Evolutionary conservation across 1,140 invertebrate genomes (phyloP).

Genomic region (Ectropis grisescens): DNA sequence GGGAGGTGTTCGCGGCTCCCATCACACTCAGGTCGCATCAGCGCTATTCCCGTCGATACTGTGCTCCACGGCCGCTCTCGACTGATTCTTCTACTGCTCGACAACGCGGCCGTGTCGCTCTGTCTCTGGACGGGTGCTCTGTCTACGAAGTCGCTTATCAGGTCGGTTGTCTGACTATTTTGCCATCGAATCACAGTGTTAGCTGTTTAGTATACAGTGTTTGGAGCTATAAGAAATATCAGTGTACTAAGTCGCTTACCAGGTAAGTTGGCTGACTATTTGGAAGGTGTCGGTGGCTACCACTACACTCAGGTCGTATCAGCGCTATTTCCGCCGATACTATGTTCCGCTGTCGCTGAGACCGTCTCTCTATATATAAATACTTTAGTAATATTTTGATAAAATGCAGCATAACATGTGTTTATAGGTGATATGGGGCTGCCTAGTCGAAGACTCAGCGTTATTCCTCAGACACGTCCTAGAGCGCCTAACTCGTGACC

Average conservation of each 20-base stretch:
- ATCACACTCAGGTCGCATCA: conserved; percentile 91
- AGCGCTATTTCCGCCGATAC: conserved; percentile 95
- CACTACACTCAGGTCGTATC: conserved; percentile 92
- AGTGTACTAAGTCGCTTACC: too few relatives aligned
- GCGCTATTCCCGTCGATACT: conserved; percentile 97
- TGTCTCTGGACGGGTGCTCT: conserved; percentile 93
- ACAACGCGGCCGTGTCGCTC: conserved; percentile 95
- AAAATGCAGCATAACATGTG: too few relatives aligned
- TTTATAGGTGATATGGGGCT: conserved; percentile 96
- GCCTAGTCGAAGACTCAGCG: conserved; percentile 97
- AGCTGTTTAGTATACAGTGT: too few relatives aligned
- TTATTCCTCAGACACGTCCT: conserved; percentile 96
- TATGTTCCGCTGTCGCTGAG: too few relatives aligned
- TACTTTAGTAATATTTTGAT: too few relatives aligned
- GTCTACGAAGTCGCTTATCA: conserved; percentile 93
- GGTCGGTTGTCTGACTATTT: conserved; percentile 70
- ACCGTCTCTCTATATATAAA: too few relatives aligned
- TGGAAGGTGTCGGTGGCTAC: conserved; percentile 77
- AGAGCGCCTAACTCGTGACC: conserved; percentile 94
- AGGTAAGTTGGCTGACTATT: too few relatives aligned
- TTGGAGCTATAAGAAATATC: too few relatives aligned
- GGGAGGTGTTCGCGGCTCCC: conserved; percentile 78
- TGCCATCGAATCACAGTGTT: too few relatives aligned
- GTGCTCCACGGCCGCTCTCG: conserved; percentile 94
- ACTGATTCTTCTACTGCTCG: conserved; percentile 94